These are phyloP conservation scores for Gopherus flavomarginatus DNA, from an alignment of 2,113 vertebrate genomes.

Conservation along the genomic window DNA sequence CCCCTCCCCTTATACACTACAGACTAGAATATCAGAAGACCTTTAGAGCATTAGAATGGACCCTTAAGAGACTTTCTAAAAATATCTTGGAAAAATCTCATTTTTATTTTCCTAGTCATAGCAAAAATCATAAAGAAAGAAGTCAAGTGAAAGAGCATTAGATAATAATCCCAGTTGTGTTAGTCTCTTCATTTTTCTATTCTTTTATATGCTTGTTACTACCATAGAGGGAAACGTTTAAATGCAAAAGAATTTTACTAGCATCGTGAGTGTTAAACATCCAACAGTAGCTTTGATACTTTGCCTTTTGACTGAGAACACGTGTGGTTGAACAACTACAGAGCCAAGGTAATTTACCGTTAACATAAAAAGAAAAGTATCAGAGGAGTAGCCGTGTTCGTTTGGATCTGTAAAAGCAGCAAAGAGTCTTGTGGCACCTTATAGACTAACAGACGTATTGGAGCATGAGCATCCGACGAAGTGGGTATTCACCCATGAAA, in stretches of 20 bases:
- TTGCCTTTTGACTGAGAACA: background rate
- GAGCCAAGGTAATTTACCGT: background rate
- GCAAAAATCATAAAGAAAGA: background rate
- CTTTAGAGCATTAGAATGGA: background rate
- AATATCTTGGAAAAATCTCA: background rate
- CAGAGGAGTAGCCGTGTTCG: too few relatives aligned
- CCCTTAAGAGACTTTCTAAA: conserved; percentile 21
- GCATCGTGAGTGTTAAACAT: background rate
- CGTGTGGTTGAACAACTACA: background rate
- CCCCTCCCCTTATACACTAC: background rate
- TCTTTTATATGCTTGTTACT: background rate
- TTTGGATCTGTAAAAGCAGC: too few relatives aligned
- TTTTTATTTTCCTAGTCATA: background rate
- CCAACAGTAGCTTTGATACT: background rate
- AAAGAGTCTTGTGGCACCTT: too few relatives aligned
- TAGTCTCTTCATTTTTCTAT: background rate
- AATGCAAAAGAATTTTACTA: background rate
- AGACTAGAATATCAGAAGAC: background rate
- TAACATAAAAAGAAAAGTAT: background rate
- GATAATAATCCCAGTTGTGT: background rate
- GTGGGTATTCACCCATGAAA: too few relatives aligned
- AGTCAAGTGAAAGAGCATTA: background rate
- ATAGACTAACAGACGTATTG: too few relatives aligned
- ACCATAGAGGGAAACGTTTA: background rate
- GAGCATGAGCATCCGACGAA: too few relatives aligned